Base-by-base conservation (phyloP, 35 echinoderm and acorn worm species). In the Heliocidaris erythrogramma region DNA sequence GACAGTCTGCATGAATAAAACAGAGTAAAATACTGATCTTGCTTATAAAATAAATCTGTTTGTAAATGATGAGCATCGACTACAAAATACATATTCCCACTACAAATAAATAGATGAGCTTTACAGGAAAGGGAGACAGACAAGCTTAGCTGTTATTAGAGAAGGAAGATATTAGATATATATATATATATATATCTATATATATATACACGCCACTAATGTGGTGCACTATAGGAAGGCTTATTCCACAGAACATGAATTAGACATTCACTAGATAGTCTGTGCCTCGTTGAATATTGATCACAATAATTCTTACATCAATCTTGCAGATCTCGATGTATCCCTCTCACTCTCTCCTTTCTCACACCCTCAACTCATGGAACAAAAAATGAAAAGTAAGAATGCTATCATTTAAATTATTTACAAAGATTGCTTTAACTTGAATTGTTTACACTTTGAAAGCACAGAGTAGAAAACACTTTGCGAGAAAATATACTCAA, bases 371-470 rank as follows among this genome's bases (percentile, higher is more conserved):
- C 65, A 7, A 5, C 17, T 78, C 65, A 27, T 24, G 52, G 0
- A 56, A 56, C 52, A 56, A 7, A 18, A n/a, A 78, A 78, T 78
- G 65, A n/a, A 78, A 78, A n/a, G 65, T n/a, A 78, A 71, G 61
- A 71, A 78, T n/a, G 17, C 65, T 78, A 78, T 78, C 27, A 24
- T 78, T 78, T 78, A 7, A 78, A 21, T 18, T 78, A 78, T 78
- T 78, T 78, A 78, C 65, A 78, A n/a, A 78, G 31, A 92, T 92
- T 92, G 50, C 29, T 92, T 52, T 92, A 92, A 30, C 27, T 50
- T 92, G 91, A 92, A 92, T 92, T 92, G 91, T 92, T 92, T 50
- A 92, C 91, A 92, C 49, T 92, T 78, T 92, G 91, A 92, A 92
- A 92, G 91, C 91, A 92, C 91, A 92, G 47, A 59, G 91, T 92